A percentile compares a stretch with the other conserved stretches of the same genome.
Conservation (phyloP, 35 echinoderm and acorn worm species). For the Heliocidaris erythrogramma region DNA sequence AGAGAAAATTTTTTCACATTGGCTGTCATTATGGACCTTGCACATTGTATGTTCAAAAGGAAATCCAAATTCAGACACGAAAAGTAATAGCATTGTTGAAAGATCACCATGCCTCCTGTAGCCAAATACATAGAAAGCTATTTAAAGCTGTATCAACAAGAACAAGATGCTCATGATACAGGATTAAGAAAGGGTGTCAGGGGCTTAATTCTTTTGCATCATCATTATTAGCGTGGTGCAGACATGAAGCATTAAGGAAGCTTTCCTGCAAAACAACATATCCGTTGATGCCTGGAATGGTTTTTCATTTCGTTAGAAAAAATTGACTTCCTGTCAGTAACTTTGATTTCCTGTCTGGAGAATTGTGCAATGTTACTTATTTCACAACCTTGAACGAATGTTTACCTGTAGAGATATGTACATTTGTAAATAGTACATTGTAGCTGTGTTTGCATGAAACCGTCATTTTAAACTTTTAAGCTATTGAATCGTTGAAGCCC, state of each 20-base stretch:
- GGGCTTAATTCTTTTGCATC: not conserved
- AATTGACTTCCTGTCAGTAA: conserved; percentile 3
- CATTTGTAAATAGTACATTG: too few relatives aligned
- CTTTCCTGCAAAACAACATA: conserved; percentile 12
- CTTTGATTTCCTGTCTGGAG: not conserved
- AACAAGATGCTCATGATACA: not conserved
- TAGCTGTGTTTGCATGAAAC: too few relatives aligned
- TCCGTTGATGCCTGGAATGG: not conserved
- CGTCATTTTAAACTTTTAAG: too few relatives aligned
- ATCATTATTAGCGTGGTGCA: not conserved
- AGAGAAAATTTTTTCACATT: too few relatives aligned
- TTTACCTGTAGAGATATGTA: not conserved
- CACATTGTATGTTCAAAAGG: too few relatives aligned
- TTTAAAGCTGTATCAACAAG: not conserved
- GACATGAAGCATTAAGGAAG: not conserved
- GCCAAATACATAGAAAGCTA: not conserved
- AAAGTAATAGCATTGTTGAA: not conserved
- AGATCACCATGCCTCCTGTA: not conserved
- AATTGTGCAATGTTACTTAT: not conserved
- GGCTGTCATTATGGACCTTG: too few relatives aligned
- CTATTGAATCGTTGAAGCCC: too few relatives aligned
- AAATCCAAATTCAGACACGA: not conserved
- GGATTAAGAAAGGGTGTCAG: not conserved
- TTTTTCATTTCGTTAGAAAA: not conserved
- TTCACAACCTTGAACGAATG: not conserved